Evolutionary conservation across 2,113 vertebrate genomes (phyloP), one percentile per base, ranked within the genome.

Genomic region (Aldabrachelys gigantea): DNA sequence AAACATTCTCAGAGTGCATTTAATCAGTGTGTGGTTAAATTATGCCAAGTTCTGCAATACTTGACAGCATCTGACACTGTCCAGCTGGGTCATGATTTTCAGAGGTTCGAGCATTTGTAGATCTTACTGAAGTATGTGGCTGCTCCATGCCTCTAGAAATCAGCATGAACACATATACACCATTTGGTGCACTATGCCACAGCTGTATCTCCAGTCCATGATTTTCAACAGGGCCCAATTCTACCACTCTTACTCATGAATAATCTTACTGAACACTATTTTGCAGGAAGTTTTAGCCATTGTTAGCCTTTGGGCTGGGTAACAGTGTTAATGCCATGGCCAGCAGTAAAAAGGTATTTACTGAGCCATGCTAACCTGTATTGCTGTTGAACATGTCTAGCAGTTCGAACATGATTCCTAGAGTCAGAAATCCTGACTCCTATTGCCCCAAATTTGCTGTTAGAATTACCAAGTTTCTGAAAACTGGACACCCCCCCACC

Each of bases 11-110:
- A n/a, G 93, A 97, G 89, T 83, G 75, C 95, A 97, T 96, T 97
- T 97, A 94, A 96, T 93, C 95, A 97, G 96, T 95, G 82, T 95
- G 97, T 3, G 65, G 96, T 92, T 95, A 90, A 96, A 95, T 97
- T 91, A 96, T 19, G 78, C 65, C 0, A 5, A 80, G 89, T 91
- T 96, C 94, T 69, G 94, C 97, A 95, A 88, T 85, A 16, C 84
- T 93, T 53, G 52, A 21, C 72, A 76, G 78, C 88, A 57, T 85
- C 83, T 0, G 1, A 80, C 89, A 84, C 87, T 44, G 2, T 72
- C 85, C 90, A 89, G 92, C 89, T 56, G 92, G 35, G 91, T 53
- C 90, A 83, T 59, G 53, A 1, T 83, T 17, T 0, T 52, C 91
- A 59, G 50, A 80, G 85, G 53, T 16, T 62, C 84, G 85, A 47